These are phyloP conservation scores for Panulirus ornatus DNA, from an alignment of 1,140 invertebrate genomes.

Conservation along the genomic window DNA sequence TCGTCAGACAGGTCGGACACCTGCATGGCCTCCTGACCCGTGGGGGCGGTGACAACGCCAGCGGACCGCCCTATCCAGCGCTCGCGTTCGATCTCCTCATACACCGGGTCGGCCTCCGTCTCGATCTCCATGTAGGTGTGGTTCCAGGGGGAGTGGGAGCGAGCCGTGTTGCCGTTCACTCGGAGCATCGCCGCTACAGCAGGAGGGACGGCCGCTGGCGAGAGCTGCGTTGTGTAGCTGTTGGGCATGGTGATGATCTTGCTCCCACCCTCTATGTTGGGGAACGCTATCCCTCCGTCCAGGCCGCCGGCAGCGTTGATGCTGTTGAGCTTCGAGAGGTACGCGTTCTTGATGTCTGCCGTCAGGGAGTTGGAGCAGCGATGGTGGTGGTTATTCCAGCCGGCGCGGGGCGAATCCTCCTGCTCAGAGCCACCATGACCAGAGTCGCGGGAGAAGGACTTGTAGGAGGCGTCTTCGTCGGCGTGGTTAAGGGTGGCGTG, in stretches of 20 bases:
- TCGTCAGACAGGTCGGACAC: constrained; percentile 90
- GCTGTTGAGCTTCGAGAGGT: constrained; percentile 71
- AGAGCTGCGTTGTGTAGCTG: constrained; percentile 65
- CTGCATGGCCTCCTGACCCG: constrained; percentile 77
- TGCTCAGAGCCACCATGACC: constrained; percentile 84
- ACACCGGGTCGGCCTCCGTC: constrained; percentile 86
- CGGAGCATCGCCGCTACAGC: constrained; percentile 56
- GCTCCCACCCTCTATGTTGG: constrained; percentile 54
- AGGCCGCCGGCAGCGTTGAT: constrained; percentile 64
- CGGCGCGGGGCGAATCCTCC: constrained; percentile 81
- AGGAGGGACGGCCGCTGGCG: constrained; percentile 55
- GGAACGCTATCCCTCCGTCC: constrained; percentile 53
- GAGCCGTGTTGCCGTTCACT: constrained; percentile 50
- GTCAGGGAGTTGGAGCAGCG: constrained; percentile 71
- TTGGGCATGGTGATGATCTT: constrained; percentile 64
- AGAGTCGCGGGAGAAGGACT: constrained; percentile 83
- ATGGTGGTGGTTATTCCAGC: constrained; percentile 72
- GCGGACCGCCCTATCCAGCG: constrained; percentile 76
- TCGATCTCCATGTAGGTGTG: constrained; percentile 85
- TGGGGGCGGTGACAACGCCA: constrained; percentile 21
- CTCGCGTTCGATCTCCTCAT: constrained; percentile 87
- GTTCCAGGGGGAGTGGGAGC: constrained; percentile 80
- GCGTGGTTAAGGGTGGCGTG: constrained; percentile 65
- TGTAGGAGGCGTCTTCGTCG: constrained; percentile 85
- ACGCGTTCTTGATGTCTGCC: constrained; percentile 70